Evolutionary conservation across 2,797 vertebrate species (phyloP).

Genomic region (Falco biarmicus): DNA sequence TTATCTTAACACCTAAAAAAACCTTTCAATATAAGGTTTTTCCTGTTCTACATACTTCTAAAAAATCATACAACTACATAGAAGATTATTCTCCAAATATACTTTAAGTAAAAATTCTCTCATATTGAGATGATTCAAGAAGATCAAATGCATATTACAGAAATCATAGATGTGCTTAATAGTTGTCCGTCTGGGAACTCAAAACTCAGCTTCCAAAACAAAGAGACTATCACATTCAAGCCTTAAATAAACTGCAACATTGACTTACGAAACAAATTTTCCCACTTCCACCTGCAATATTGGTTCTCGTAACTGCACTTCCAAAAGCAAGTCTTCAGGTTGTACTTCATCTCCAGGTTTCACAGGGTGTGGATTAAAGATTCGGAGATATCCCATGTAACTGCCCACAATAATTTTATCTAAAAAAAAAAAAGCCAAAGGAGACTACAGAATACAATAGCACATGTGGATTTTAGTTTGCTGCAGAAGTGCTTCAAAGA

Average conservation of each 20-base stretch:
- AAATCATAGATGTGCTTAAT: not conserved
- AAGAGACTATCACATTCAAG: not conserved
- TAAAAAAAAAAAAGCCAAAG: conserved; percentile 49
- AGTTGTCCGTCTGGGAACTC: not conserved
- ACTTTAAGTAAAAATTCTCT: not conserved
- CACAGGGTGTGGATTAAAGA: conserved; percentile 86
- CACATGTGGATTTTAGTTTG: not conserved
- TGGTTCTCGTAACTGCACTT: conserved; percentile 89
- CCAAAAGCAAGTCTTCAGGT: conserved; percentile 89
- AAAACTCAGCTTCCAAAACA: not conserved
- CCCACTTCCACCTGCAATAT: conserved; percentile 94
- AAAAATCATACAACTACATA: not conserved
- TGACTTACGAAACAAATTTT: conserved; percentile 98
- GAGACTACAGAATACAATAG: not conserved
- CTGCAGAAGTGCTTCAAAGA: not conserved
- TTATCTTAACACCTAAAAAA: not conserved
- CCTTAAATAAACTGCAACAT: not conserved
- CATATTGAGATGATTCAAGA: not conserved
- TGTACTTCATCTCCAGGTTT: conserved; percentile 80
- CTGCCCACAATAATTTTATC: conserved; percentile 97
- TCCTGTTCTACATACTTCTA: not conserved
- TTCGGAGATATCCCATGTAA: conserved; percentile 91
- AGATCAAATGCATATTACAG: not conserved
- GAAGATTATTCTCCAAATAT: not conserved
- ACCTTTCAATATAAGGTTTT: not conserved